Evolutionary conservation across 2,888 invertebrate species (phyloP), one percentile per base, ranked within the genome.

Genomic region (Scrobipalpa atriplicella): DNA sequence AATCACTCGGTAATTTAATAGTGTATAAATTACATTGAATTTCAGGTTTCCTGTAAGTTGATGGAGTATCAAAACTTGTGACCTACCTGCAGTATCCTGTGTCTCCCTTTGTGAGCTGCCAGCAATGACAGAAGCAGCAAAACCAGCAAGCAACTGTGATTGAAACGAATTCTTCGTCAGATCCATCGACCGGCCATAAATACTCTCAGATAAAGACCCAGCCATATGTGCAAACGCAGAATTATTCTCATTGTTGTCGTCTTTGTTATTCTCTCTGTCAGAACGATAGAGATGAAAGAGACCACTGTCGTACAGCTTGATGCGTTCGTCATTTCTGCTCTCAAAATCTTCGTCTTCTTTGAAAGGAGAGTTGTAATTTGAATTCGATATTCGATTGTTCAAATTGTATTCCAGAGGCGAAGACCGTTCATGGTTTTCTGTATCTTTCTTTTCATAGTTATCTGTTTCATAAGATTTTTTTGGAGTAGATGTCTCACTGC

Each of bases 181-280:
- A 71, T 93, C 89, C 88, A 92, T 87, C 18, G 91, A 88, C 62
- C 92, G 78, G 0, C 87, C 87, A 66, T 92, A 92, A 41, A 93
- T 84, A 71, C 85, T 85, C 7, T 91, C 90, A 0, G 90, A 76
- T 9, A 90, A 71, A 0, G 81, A 72, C 1, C 85, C 83, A 3
- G 81, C 72, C 68, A 87, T 79, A 54, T 79, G 79, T 18, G 82
- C 86, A 72, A 85, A 89, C 11, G 81, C 78, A 9, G 81, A 67
- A 65, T 76, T 75, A 47, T 79, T 80, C 36, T 85, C 83, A 9
- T 71, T 74, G 3, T 73, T 72, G 9, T 82, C 83, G 39, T 87
- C 84, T 69, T 89, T 87, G 67, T 83, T 84, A 21, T 74, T 70
- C 52, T 89, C 85, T 66, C 86, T 78, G 8, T 90, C 89, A 47